A percentile compares a stretch with the other conserved stretches of the same genome.
Evolutionary conservation across 2,113 vertebrate species (phyloP).

Genomic region (Tor tambroides): DNA sequence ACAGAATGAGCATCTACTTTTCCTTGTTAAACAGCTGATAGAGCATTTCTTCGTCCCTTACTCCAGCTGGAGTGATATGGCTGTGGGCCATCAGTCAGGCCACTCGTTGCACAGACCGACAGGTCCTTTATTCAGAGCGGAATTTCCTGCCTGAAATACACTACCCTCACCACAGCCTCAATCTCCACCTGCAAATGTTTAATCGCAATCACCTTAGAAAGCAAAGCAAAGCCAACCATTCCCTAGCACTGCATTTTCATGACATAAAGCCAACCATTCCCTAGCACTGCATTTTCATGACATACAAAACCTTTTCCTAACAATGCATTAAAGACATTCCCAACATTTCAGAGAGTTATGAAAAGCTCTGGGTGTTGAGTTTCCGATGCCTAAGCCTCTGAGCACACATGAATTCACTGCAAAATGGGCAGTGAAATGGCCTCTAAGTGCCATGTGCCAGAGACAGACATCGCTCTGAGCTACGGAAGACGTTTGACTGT

Average conservation of each 20-base stretch:
- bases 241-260: conserved; percentile 3
- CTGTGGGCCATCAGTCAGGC: conserved; percentile 24
- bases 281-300: conserved; percentile 2
- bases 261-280: conserved; percentile 2
- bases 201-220: conserved; percentile 3
- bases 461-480: neutral
- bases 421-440: neutral
- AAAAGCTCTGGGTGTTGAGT: neutral
- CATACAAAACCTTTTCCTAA: conserved; percentile 8
- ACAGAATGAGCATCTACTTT: neutral
- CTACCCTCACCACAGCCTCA: neutral
- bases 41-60: conserved; percentile 6
- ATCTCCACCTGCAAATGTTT: conserved; percentile 37
- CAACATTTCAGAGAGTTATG: neutral
- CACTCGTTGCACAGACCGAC: neutral
- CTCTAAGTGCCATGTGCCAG: conserved; percentile 16
- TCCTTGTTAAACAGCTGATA: neutral
- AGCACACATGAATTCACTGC: neutral
- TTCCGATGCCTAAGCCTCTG: neutral
- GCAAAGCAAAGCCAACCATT: conserved; percentile 11
- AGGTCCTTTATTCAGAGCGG: neutral
- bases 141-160: conserved; percentile 15
- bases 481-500: conserved; percentile 9
- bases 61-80: neutral
- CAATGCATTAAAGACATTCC: neutral